phyloP scores from a whole-genome alignment of 2,113 vertebrate species.

The Coregonus clupeaformis region DNA sequence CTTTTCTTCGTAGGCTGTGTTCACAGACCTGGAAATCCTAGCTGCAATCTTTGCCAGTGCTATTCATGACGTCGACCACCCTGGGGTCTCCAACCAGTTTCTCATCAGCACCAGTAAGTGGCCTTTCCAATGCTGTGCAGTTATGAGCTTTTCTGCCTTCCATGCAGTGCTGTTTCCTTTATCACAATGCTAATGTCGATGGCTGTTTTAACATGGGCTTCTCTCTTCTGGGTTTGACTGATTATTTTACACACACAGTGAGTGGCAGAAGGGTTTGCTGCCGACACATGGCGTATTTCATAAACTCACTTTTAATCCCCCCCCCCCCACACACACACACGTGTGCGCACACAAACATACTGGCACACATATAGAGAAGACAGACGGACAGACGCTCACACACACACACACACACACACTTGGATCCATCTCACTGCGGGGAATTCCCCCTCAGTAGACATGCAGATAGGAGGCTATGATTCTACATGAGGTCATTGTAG shows the following conservation, averaged over 20 bases:
- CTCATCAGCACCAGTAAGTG: slow-evolving; percentile 89
- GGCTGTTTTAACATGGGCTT: not conserved
- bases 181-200: not conserved
- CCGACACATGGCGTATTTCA: not conserved
- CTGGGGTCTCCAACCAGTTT: slow-evolving; percentile 88
- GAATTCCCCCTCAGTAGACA: slow-evolving; percentile 4
- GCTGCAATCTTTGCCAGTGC: slow-evolving; percentile 89
- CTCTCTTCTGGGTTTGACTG: not conserved
- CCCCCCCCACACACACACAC: too few relatives aligned
- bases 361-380: not conserved
- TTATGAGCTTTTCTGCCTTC: too few relatives aligned
- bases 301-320: not conserved
- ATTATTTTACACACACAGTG: too few relatives aligned
- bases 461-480: not conserved
- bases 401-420: not conserved
- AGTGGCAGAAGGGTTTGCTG: not conserved
- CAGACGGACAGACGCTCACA: not conserved
- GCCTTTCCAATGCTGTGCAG: too few relatives aligned
- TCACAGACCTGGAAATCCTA: slow-evolving; percentile 88
- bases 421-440: not conserved
- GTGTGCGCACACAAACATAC: not conserved
- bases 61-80: slow-evolving; percentile 89
- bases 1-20: slow-evolving; percentile 76
- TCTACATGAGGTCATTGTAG: not conserved
- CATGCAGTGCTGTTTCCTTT: too few relatives aligned